Evolutionary conservation across 1,140 invertebrate species (phyloP), one percentile per base, ranked within the genome.

Genomic region (Antheraea mylitta): DNA sequence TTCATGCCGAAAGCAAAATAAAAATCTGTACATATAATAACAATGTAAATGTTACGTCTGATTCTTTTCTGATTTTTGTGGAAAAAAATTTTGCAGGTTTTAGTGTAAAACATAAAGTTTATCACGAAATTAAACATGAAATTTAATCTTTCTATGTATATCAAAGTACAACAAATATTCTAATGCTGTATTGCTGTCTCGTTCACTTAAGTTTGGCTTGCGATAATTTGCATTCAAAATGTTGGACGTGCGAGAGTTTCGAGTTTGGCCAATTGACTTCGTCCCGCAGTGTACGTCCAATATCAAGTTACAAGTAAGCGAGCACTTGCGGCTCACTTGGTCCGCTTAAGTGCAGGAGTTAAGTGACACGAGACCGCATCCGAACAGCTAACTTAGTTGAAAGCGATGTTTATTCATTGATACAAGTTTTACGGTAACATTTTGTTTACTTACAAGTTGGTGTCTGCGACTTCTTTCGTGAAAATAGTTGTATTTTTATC

Each of bases 291-390:
- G 68, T 70, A 70, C 45, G 62, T 69, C 64, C 68, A 53, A 53
- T 53, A 53, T 53, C 16, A 61, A 61, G 68, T 70, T 70, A 70
- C 45, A 53, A 70, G 58, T 65, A 66, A 66, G 64, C 64, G 64
- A 66, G 63, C 64, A 69, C 68, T 70, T 65, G 68, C 45, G 58
- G 45, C 45, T 53, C 45, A 53, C 45, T 53, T 69, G 64, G 68
- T 38, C 36, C 68, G 68, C 59, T 66, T 66, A 70, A 70, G 68
- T 70, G 68, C 68, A 53, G 16, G 38, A 66, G 63, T 70, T 65
- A 70, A 70, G 63, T 65, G 68, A 70, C 58, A 61, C 64, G 68
- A 22, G 63, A 53, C 45, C 45, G 45, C 45, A 53, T 5, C 45
- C 45, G 45, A 53, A 53, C 45, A 53, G 45, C 45, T 53, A 53